Evolutionary conservation across 2,113 vertebrate genomes (phyloP), one percentile per base, ranked within the genome.

Genomic region (Ibidorhyncha struthersii): DNA sequence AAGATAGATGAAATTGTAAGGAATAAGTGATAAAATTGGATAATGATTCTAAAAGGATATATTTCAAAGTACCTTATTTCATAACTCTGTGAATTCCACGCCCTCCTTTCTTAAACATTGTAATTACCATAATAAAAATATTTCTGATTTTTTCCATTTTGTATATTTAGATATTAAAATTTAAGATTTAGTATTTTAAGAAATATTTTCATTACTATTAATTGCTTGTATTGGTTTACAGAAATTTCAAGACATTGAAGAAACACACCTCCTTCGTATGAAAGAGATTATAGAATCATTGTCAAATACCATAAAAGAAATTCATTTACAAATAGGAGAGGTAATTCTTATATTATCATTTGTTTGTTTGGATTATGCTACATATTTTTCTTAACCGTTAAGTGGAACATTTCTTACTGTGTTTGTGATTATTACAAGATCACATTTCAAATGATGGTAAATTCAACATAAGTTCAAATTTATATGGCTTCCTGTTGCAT

Each of bases 181-280:
- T 1, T 52, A 58, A 72, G 12, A 7, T 49, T 61, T 30, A 43
- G 1, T 82, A 19, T 76, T 70, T 83, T 23, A 87, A 53, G 17
- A 82, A 89, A 40, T 92, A 41, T n/a, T 85, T 94, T 81, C 14
- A 18, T 90, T 58, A 36, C 65, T 86, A 93, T 49, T 96, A 93
- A 97, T 93, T 94, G 15, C 18, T 92, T 90, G 13, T 97, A 53
- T 97, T 98, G 29, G 40, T 82, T 96, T 95, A 14, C 97, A 99
- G 99, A 99, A 99, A 98, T 99, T 99, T 98, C 99, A 99, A 96
- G 99, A 99, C 97, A 99, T 99, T 63, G 99, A 99, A 98, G 99
- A 99, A 98, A 99, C 95, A 69, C 99, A 99, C 97, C 98, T 99
- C 69, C 92, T 99, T 93, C 99, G 98, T 86, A 99, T 99, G 99